Evolutionary conservation across 2,797 vertebrate genomes (phyloP).

Genomic region (Silurus aristotelis): DNA sequence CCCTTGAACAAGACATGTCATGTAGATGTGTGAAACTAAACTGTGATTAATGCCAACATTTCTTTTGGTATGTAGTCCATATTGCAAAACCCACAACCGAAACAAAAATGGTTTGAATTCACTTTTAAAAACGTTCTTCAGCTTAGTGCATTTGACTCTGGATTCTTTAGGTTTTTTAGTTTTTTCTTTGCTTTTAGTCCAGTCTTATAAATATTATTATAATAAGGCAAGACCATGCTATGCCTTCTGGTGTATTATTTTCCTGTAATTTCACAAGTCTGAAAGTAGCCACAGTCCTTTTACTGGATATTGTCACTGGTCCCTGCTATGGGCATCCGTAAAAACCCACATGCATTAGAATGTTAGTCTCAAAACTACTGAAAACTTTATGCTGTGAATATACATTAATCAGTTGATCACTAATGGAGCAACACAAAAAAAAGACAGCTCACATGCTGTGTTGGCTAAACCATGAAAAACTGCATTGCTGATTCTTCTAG

Average conservation of each 20-base stretch:
- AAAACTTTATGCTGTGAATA: neutral
- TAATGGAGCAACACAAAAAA: neutral
- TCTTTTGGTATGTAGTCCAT: neutral
- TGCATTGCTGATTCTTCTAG: slow-evolving; percentile 32
- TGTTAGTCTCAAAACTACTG: neutral
- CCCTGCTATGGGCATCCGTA: neutral
- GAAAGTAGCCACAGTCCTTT: neutral
- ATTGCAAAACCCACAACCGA: neutral
- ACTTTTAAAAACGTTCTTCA: neutral
- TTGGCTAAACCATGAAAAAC: slow-evolving; percentile 31
- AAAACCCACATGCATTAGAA: neutral
- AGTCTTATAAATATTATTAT: neutral
- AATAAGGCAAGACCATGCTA: neutral
- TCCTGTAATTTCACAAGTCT: neutral
- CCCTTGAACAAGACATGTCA: neutral
- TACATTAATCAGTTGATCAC: slow-evolving; percentile 19
- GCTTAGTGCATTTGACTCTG: neutral
- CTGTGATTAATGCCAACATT: neutral
- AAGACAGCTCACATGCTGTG: slow-evolving; percentile 15
- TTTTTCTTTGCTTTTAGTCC: neutral
- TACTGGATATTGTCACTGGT: neutral
- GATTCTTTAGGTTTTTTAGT: neutral
- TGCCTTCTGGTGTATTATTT: neutral
- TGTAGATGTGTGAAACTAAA: neutral
- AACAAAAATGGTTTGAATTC: neutral